These are phyloP conservation scores for Hiodon alosoides DNA, from an alignment of 2,113 vertebrate species.

Conservation along the genomic window DNA sequence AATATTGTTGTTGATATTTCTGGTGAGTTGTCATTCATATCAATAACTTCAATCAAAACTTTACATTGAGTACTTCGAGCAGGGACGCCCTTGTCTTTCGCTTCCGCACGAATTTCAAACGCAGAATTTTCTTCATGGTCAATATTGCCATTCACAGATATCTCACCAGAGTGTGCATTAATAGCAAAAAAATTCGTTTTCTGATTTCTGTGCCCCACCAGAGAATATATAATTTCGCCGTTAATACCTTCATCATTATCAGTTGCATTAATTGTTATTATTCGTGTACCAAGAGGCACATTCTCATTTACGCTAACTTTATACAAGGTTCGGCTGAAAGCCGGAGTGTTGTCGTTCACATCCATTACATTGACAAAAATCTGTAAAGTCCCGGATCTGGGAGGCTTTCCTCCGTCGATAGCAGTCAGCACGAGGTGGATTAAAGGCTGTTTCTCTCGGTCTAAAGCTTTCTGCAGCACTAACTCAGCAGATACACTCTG, in stretches of 20 bases:
- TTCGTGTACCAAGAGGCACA: slow-evolving; percentile 28
- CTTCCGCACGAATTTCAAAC: slow-evolving; percentile 52
- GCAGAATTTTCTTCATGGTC: slow-evolving; percentile 62
- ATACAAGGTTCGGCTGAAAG: slow-evolving; percentile 48
- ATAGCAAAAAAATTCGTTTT: slow-evolving; percentile 58
- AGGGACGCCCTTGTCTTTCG: slow-evolving; percentile 51
- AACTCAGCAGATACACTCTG: slow-evolving; percentile 60
- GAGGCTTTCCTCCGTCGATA: slow-evolving; percentile 55
- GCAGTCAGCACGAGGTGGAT: slow-evolving; percentile 48
- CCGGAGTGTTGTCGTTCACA: slow-evolving; percentile 52
- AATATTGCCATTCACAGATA: slow-evolving; percentile 57
- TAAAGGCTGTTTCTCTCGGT: slow-evolving; percentile 50
- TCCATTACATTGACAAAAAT: slow-evolving; percentile 52
- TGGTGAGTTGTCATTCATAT: slow-evolving; percentile 75
- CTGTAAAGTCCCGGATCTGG: slow-evolving; percentile 44
- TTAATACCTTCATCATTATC: slow-evolving; percentile 54
- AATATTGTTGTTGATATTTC: slow-evolving; percentile 65
- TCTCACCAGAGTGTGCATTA: slow-evolving; percentile 62
- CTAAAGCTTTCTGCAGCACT: slow-evolving; percentile 54
- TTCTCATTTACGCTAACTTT: slow-evolving; percentile 54
- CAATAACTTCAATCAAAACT: slow-evolving; percentile 61
- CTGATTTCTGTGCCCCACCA: slow-evolving; percentile 49
- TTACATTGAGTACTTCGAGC: slow-evolving; percentile 59
- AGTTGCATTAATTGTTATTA: slow-evolving; percentile 46
- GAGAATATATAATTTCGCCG: slow-evolving; percentile 47